phyloP scores from a whole-genome alignment of 2,797 vertebrate species.

The Nyctibius grandis region DNA sequence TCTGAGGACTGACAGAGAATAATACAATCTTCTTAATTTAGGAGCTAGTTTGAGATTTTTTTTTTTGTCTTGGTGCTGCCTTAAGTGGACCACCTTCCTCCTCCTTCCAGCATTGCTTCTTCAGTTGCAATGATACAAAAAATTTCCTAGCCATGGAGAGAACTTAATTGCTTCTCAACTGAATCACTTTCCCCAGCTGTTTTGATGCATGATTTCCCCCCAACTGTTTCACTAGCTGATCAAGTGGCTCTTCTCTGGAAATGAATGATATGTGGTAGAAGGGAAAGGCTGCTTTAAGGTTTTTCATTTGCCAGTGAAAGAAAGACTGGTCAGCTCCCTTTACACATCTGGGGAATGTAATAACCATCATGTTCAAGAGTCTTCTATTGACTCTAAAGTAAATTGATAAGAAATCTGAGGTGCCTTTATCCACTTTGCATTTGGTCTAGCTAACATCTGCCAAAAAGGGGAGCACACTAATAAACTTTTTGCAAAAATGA shows the following conservation, averaged over 20 bases:
- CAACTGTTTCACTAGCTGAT: neutral
- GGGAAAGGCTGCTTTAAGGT: neutral
- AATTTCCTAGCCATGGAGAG: neutral
- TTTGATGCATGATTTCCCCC: neutral
- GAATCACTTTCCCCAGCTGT: neutral
- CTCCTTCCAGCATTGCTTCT: neutral
- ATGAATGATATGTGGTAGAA: neutral
- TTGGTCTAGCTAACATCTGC: neutral
- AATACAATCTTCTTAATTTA: neutral
- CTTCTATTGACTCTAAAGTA: neutral
- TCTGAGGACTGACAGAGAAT: neutral
- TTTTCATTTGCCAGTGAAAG: neutral
- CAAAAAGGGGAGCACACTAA: neutral
- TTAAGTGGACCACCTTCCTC: neutral
- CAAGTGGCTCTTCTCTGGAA: neutral
- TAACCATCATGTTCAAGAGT: neutral
- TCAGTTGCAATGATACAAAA: neutral
- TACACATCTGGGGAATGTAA: neutral
- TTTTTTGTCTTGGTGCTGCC: neutral
- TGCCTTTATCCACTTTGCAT: neutral
- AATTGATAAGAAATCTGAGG: neutral
- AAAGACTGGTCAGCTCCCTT: neutral
- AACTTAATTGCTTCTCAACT: neutral
- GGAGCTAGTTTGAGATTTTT: neutral
- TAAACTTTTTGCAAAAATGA: neutral